A percentile compares a stretch with the other conserved stretches of the same genome.
phyloP scores from a whole-genome alignment of 2,888 invertebrate species.

The Drosophila monieri region DNA sequence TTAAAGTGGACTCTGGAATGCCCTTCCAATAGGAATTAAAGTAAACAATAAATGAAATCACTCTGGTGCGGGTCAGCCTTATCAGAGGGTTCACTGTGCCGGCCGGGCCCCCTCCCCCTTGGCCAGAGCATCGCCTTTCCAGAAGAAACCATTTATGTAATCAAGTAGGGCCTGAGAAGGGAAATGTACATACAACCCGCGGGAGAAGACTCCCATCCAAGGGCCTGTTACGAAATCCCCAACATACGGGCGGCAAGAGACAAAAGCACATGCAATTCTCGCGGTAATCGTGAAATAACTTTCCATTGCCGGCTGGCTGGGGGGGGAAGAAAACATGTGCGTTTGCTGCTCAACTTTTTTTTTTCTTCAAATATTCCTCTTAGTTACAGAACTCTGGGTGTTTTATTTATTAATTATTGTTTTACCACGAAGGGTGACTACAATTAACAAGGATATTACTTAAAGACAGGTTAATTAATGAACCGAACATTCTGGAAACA shows the following conservation, averaged over 20 bases:
- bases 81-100: constrained; percentile 10
- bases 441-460: background rate
- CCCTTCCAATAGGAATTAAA: too few relatives aligned
- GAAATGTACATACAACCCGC: constrained; percentile 1
- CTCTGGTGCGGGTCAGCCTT: background rate
- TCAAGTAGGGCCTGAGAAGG: constrained; percentile 1
- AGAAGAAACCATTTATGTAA: constrained; percentile 53
- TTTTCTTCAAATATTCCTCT: background rate
- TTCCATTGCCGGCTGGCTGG: constrained; percentile 24
- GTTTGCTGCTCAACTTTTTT: background rate
- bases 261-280: constrained; percentile 33
- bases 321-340: constrained; percentile 47
- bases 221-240: constrained; percentile 22
- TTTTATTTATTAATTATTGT: background rate
- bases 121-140: constrained; percentile 31
- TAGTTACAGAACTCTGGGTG: background rate
- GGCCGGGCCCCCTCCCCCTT: constrained; percentile 16
- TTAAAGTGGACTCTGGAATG: too few relatives aligned
- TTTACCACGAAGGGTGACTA: background rate
- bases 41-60: background rate
- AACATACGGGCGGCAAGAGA: background rate
- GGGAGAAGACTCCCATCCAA: background rate
- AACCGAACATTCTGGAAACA: constrained; percentile 65
- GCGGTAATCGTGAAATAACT: constrained; percentile 38
- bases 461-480: constrained; percentile 27